These are phyloP conservation scores for Megaceryle alcyon DNA, from an alignment of 2,797 vertebrate genomes.

Conservation along the genomic window DNA sequence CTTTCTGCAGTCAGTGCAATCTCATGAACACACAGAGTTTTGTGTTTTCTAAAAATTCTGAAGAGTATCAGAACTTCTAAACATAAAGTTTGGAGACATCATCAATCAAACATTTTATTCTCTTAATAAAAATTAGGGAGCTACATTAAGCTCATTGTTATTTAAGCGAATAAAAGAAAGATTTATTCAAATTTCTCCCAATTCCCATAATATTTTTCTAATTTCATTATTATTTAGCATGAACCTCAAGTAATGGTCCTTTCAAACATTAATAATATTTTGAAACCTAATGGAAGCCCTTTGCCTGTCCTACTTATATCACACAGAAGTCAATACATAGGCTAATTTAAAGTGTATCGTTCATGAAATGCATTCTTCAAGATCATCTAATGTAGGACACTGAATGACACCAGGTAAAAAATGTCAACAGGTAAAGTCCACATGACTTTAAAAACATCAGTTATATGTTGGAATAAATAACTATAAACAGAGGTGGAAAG, in stretches of 20 bases:
- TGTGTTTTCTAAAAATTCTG: background rate
- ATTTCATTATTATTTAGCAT: background rate
- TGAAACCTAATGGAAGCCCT: background rate
- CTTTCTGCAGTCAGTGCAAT: background rate
- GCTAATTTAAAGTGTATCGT: background rate
- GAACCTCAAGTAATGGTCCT: background rate
- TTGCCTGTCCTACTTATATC: background rate
- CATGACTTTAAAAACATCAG: background rate
- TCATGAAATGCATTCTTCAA: background rate
- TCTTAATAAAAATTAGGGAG: background rate
- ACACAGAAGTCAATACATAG: background rate
- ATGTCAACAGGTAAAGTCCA: background rate
- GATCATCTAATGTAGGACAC: background rate
- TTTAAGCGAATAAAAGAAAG: background rate
- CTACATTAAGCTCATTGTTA: background rate
- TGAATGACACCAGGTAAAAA: background rate
- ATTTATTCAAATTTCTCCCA: background rate
- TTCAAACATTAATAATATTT: background rate
- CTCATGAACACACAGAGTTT: background rate
- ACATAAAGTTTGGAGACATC: background rate
- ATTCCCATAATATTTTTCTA: background rate
- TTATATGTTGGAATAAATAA: background rate
- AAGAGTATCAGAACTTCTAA: background rate
- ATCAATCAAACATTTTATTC: background rate
- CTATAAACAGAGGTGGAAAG: background rate